Evolutionary conservation across 2,113 vertebrate species (phyloP), one percentile per base, ranked within the genome.

Genomic region (Catharus bicknelli): DNA sequence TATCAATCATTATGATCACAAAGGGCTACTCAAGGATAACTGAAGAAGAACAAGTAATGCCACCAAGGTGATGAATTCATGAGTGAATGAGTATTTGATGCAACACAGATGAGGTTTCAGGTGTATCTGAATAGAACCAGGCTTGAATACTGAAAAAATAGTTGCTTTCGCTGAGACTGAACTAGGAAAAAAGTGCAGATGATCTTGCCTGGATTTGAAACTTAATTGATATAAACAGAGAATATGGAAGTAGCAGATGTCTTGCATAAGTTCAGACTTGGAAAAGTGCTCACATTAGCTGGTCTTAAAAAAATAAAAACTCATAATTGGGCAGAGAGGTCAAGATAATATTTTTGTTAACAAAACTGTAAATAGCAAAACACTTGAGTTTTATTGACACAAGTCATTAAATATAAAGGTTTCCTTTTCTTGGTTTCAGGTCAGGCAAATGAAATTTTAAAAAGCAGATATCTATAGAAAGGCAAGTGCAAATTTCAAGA

Each of bases 1-100:
- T 93, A 95, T 90, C 95, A 95, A 80, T 95, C 87, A 90, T 83
- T 32, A 32, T 85, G 93, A 95, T 80, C 82, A 85, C 79, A 90
- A 95, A 95, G 91, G 94, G 88, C 78, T 95, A 80, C 58, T 83
- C 70, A 95, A 94, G 90, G 78, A 83, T 83, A 93, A 54, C 42
- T 88, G 79, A 32, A 90, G 69, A 77, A 92, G 82, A 95, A 26
- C 17, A 66, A 88, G 48, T 29, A 67, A 77, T 88, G 50, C 75
- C 54, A 93, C 83, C 26, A 85, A 90, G 63, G 72, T 91, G 90
- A 95, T 34, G 47, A 90, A 93, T 87, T 91, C 54, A n/a, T 66
- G 63, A 67, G 32, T 42, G 55, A 90, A 91, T 55, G 34, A 88
- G 54, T 73, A 86, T 63, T 47, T 88, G 75, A 87, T 66, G 26